These are phyloP conservation scores for Pheosia tremula DNA, from an alignment of 2,888 invertebrate genomes.

Conservation along the genomic window DNA sequence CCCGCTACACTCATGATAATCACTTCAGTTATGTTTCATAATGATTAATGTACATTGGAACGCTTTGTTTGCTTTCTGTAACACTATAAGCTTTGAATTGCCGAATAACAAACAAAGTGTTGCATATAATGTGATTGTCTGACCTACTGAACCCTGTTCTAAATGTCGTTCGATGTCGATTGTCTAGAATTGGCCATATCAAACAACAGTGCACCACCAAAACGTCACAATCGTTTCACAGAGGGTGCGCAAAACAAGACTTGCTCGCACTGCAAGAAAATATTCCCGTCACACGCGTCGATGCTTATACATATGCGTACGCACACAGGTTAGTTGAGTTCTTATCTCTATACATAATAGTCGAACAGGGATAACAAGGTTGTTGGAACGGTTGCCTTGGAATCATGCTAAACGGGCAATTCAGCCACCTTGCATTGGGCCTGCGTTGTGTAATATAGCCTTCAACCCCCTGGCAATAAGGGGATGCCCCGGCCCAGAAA, in stretches of 20 bases:
- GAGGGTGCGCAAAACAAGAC: conserved; percentile 84
- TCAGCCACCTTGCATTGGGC: no score
- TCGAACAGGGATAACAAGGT: no score
- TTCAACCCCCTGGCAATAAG: no score
- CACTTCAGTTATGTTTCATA: conserved; percentile 78
- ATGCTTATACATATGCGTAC: conserved; percentile 91
- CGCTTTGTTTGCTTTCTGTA: conserved; percentile 53
- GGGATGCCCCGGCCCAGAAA: no score
- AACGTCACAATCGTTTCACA: conserved; percentile 85
- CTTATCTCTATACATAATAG: no score
- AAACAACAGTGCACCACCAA: conserved; percentile 88
- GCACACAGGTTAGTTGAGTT: conserved; percentile 84
- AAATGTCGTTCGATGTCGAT: conserved; percentile 79
- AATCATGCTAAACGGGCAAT: no score
- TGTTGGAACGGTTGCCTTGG: no score
- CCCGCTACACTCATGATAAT: conserved; percentile 74
- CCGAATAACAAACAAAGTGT: conserved; percentile 39
- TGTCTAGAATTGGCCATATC: conserved; percentile 90
- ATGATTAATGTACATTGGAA: conserved; percentile 36
- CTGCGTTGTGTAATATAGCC: no score
- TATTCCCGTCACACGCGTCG: conserved; percentile 91
- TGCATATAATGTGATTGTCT: conserved; percentile 45
- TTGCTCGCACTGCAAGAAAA: conserved; percentile 89
- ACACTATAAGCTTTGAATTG: conserved; percentile 14
- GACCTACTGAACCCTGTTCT: conserved; percentile 52